phyloP scores from a whole-genome alignment of 2,888 invertebrate species.

The Mythimna loreyi region DNA sequence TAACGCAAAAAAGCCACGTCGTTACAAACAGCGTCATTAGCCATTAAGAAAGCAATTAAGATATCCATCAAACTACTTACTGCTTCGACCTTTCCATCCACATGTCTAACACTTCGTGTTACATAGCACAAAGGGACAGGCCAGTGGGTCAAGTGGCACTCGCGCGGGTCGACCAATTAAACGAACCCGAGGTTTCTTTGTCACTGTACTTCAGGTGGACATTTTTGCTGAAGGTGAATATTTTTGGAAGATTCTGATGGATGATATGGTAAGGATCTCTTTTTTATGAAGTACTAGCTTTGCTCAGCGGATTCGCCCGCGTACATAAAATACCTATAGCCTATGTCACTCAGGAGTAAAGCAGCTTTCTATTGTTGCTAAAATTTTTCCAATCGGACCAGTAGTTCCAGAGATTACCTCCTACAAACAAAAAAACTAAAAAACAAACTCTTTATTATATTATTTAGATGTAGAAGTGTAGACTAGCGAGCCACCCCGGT shows the following conservation, averaged over 20 bases:
- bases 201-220: slow-evolving; percentile 41
- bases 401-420: too few species aligned
- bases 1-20: background rate
- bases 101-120: slow-evolving; percentile 15
- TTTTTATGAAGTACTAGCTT: background rate
- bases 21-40: background rate
- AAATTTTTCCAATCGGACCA: too few species aligned
- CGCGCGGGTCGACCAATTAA: slow-evolving; percentile 54
- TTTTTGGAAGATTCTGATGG: background rate
- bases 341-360: too few species aligned
- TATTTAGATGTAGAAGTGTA: too few species aligned
- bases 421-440: too few species aligned
- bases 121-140: slow-evolving; percentile 50
- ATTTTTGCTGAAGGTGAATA: slow-evolving; percentile 25
- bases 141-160: slow-evolving; percentile 57
- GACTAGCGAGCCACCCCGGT: too few species aligned
- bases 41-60: slow-evolving; percentile 30
- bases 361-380: too few species aligned
- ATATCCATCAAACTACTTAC: slow-evolving; percentile 10
- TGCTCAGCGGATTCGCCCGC: too few species aligned
- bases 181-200: slow-evolving; percentile 48
- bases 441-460: too few species aligned
- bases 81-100: background rate
- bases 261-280: background rate
- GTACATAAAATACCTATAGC: too few species aligned